Evolutionary conservation across 2,888 invertebrate genomes (phyloP), one percentile per base, ranked within the genome.

Genomic region (Coronaproctus castanopsis): DNA sequence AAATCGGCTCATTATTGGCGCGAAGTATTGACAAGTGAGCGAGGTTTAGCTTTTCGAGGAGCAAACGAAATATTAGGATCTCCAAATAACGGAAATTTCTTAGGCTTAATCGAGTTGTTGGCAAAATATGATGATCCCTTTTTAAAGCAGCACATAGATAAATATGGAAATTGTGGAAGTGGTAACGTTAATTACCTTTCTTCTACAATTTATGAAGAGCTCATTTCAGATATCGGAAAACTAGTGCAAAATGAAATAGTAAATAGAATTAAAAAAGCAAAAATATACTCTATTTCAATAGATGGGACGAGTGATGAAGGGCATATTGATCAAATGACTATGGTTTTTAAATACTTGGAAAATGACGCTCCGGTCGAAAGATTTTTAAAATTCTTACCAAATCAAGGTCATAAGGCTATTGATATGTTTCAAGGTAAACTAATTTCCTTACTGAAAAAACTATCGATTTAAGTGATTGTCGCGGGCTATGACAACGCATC

Each of bases 41-140:
- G 65, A 19, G 65, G 66, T 20, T 60, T 69, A 22, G 62, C 67
- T 21, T 68, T 69, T 59, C 57, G 65, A 62, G 68, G 67, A 22
- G 10, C 49, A 10, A 57, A 67, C 56, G 67, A 69, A 52, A 62
- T 53, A 54, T 62, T 69, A 57, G 64, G 65, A 21, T 64, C 65
- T 14, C 10, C 57, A n/a, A 53, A 65, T 50, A 69, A 67, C 64
- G 68, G 67, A n/a, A 70, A 69, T 62, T 68, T 63, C 59, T 61
- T 69, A 24, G 66, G 67, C 20, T 21, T 57, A 21, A 51, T 68
- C 19, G 67, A 69, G 63, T 49, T 67, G 19, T 54, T 68, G 10
- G 64, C 67, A 24, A 58, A 67, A 60, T 68, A 65, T 54, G 67
- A 68, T 64, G 63, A 66, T 20, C n/a, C n/a, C n/a, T 67, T 69